These are phyloP conservation scores for Tachysurus fulvidraco DNA, from an alignment of 2,113 vertebrate species.

Conservation along the genomic window DNA sequence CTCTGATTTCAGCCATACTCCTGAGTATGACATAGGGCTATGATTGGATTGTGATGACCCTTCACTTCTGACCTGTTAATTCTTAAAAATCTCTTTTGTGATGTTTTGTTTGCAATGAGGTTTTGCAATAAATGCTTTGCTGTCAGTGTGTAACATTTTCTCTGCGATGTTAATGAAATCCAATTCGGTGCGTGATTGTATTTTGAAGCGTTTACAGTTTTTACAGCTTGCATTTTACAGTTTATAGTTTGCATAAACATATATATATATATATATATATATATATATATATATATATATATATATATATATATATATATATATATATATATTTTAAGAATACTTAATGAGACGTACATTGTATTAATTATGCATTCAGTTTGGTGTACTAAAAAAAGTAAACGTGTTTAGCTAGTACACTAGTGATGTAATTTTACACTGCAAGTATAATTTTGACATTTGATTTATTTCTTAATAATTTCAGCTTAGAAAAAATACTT, in stretches of 20 bases:
- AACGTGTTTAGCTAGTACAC: neutral
- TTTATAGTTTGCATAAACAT: neutral
- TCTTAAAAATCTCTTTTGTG: neutral
- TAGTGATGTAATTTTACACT: neutral
- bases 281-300: too few species aligned
- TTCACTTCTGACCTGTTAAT: neutral
- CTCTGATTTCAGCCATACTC: too few species aligned
- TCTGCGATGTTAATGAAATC: neutral
- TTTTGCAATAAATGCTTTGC: neutral
- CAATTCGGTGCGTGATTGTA: too few species aligned
- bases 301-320: too few species aligned
- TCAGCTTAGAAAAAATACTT: too few species aligned
- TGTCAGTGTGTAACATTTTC: neutral
- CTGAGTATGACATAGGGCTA: neutral
- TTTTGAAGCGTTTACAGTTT: neutral
- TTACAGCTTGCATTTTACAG: too few species aligned
- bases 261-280: too few species aligned
- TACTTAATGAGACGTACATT: neutral
- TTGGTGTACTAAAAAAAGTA: neutral
- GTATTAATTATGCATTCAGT: neutral
- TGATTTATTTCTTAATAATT: too few species aligned
- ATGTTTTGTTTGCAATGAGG: neutral
- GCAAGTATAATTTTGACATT: too few species aligned
- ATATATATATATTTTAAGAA: neutral
- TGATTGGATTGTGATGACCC: neutral